phyloP scores from a whole-genome alignment of 2,797 vertebrate species.

The Ptychadena robeensis region DNA sequence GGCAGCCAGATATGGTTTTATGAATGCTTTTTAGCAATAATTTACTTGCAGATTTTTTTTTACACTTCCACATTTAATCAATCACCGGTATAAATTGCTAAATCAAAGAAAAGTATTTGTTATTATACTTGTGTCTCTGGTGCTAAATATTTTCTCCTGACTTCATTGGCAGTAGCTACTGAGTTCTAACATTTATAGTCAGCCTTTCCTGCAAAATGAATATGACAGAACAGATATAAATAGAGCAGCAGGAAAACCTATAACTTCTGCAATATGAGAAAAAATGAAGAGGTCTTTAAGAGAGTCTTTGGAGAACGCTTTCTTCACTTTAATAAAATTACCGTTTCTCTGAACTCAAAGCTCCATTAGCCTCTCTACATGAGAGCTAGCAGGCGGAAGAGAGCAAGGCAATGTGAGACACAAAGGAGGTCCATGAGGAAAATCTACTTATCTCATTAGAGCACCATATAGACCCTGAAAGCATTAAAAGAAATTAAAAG shows the following conservation, averaged over 20 bases:
- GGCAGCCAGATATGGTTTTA: neutral
- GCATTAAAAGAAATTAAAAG: constrained; percentile 19
- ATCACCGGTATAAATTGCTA: neutral
- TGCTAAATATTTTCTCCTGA: neutral
- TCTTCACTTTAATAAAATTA: constrained; percentile 55
- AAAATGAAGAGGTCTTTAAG: constrained; percentile 47
- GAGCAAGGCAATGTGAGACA: constrained; percentile 24
- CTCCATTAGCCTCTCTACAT: constrained; percentile 45
- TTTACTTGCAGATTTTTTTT: neutral
- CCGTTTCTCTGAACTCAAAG: constrained; percentile 40
- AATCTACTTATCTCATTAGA: constrained; percentile 44
- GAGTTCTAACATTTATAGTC: neutral
- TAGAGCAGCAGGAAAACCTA: constrained; percentile 25
- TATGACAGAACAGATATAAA: constrained; percentile 22
- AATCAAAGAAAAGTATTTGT: neutral
- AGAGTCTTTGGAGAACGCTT: constrained; percentile 44
- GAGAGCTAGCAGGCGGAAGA: constrained; percentile 13
- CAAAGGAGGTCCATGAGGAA: constrained; percentile 17
- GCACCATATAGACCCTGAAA: constrained; percentile 7
- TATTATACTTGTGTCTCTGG: neutral
- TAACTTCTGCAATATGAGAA: constrained; percentile 32
- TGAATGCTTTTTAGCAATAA: neutral
- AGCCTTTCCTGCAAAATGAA: constrained; percentile 18
- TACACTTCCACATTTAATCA: neutral
- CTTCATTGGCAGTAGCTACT: neutral